Evolutionary conservation across 2,888 invertebrate genomes (phyloP).

Genomic region (Volucella zonaria): DNA sequence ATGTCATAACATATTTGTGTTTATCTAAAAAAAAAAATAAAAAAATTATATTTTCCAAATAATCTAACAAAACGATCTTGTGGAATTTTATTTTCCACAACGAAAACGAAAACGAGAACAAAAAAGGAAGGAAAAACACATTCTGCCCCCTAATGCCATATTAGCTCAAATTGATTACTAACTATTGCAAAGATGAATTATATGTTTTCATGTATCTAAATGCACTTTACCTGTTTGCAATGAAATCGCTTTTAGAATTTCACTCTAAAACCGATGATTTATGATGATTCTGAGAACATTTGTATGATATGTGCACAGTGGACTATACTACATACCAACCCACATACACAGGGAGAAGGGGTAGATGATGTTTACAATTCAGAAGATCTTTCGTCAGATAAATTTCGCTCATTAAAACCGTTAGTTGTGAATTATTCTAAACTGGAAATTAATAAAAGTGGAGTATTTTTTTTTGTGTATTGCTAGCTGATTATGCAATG

Average conservation of each 20-base stretch:
- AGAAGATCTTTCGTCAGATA: conserved; percentile 26
- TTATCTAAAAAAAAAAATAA: conserved; percentile 22
- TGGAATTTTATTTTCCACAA: background rate
- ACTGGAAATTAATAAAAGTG: conserved; percentile 32
- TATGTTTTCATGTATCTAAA: background rate
- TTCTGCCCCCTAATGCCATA: conserved; percentile 22
- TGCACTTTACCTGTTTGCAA: conserved; percentile 56
- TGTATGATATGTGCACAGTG: background rate
- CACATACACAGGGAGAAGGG: background rate
- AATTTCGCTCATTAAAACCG: conserved; percentile 35
- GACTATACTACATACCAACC: background rate
- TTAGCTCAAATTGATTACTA: conserved; percentile 58
- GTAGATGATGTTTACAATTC: background rate
- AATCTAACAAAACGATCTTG: conserved; percentile 18
- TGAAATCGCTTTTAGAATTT: conserved; percentile 51
- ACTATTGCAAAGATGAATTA: conserved; percentile 28
- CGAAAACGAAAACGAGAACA: too few relatives aligned
- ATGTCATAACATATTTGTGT: conserved; percentile 57
- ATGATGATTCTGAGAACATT: conserved; percentile 41
- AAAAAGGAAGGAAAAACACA: background rate
- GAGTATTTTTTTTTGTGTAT: background rate
- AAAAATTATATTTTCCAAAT: conserved; percentile 26
- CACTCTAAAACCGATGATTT: conserved; percentile 46
- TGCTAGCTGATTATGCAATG: conserved; percentile 41
- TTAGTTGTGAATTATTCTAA: conserved; percentile 34